A percentile compares a stretch with the other conserved stretches of the same genome.
phyloP scores from a whole-genome alignment of 2,797 vertebrate genomes.

The Pipistrellus nathusii region DNA sequence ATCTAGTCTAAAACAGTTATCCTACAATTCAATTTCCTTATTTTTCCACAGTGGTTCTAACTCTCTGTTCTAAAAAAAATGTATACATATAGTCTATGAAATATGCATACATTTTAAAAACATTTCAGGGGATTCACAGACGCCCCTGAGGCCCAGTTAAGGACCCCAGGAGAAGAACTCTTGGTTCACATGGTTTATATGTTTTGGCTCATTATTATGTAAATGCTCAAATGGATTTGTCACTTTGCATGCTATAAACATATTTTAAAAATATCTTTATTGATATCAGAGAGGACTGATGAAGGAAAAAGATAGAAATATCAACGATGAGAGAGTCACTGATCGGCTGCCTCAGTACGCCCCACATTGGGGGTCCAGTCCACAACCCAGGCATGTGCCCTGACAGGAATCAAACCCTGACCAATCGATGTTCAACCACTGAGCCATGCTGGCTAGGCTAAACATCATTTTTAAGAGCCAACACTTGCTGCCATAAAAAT shows the following conservation, averaged over 20 bases:
- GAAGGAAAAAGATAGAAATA: too few relatives aligned
- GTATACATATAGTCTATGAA: background rate
- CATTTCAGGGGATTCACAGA: background rate
- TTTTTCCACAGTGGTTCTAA: slow-evolving; percentile 2
- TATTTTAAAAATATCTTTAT: background rate
- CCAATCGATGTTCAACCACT: too few relatives aligned
- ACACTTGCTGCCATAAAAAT: background rate
- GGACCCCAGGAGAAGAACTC: background rate
- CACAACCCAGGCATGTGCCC: too few relatives aligned
- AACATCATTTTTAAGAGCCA: background rate
- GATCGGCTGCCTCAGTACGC: too few relatives aligned
- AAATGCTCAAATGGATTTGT: background rate
- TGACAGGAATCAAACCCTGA: too few relatives aligned
- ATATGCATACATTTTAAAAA: background rate
- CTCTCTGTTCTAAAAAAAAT: background rate
- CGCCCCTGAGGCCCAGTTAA: background rate
- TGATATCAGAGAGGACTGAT: too few relatives aligned
- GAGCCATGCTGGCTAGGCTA: background rate
- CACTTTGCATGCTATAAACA: background rate
- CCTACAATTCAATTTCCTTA: background rate
- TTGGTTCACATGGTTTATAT: background rate
- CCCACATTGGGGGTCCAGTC: too few relatives aligned
- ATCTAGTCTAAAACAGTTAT: background rate
- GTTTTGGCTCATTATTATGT: background rate
- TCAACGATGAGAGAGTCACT: too few relatives aligned